Conservation (phyloP, 2,113 vertebrate genomes). For the Myiopsitta monachus region DNA sequence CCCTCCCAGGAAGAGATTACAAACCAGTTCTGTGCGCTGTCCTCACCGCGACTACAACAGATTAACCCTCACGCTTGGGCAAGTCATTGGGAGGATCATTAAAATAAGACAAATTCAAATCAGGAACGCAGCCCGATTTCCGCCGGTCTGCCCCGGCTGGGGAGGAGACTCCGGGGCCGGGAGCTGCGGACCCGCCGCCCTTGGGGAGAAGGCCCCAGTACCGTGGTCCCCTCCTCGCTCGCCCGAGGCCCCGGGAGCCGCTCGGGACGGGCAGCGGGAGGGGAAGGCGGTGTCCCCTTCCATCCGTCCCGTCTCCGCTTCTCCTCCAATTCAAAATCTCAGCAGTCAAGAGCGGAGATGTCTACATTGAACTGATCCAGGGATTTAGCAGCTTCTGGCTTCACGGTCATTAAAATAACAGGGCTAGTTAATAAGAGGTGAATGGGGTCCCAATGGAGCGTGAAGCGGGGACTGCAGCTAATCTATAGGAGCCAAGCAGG, state of each 20-base stretch:
- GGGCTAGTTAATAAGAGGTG: slow-evolving; percentile 45
- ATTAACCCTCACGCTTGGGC: not conserved
- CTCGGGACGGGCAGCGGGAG: not conserved
- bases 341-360: not conserved
- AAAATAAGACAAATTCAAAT: not conserved
- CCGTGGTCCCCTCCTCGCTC: not conserved
- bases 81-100: not conserved
- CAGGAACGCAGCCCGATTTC: not conserved
- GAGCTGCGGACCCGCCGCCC: not conserved
- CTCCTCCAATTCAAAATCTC: not conserved
- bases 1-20: not conserved
- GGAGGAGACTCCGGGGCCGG: not conserved
- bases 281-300: not conserved
- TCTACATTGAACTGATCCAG: not conserved
- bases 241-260: not conserved
- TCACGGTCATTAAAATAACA: slow-evolving; percentile 66
- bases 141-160: not conserved
- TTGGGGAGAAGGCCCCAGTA: not conserved
- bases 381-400: slow-evolving; percentile 50
- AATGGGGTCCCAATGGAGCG: slow-evolving; percentile 56
- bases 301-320: not conserved
- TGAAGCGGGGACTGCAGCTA: slow-evolving; percentile 18
- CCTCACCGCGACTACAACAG: not conserved
- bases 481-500: slow-evolving; percentile 8
- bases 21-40: not conserved